Percentiles rank a stretch among this genome's conserved stretches.
These are phyloP conservation scores for Hemicentrotus pulcherrimus DNA, from an alignment of 35 echinoderm and acorn worm genomes.

Conservation along the genomic window DNA sequence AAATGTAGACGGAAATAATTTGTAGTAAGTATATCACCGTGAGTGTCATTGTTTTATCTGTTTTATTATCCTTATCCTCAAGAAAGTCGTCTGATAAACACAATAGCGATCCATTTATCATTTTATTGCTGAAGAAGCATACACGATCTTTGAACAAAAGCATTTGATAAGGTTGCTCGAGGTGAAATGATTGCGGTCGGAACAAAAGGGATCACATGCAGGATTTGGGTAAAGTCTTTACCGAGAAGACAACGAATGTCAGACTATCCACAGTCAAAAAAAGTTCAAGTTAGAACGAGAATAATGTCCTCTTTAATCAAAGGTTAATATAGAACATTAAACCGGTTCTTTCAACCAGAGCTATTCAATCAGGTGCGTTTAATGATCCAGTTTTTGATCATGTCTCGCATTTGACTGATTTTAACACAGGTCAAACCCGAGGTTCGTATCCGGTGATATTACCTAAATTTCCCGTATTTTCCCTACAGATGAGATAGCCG, in stretches of 20 bases:
- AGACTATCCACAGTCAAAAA: not conserved
- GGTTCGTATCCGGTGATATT: not conserved
- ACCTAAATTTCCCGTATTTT: conserved; percentile 18
- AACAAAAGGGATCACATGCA: not conserved
- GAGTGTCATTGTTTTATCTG: not conserved
- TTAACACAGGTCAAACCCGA: not conserved
- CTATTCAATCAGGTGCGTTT: not conserved
- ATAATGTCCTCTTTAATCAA: not conserved
- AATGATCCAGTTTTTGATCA: conserved; percentile 13
- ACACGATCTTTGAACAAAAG: not conserved
- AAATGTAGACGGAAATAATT: too few relatives aligned
- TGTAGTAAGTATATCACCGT: too few relatives aligned
- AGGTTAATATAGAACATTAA: not conserved
- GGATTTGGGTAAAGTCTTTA: not conserved
- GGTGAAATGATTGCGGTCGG: not conserved
- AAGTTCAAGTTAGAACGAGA: not conserved
- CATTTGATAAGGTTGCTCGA: not conserved
- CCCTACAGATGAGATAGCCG: not conserved
- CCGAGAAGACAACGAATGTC: not conserved
- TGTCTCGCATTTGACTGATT: not conserved
- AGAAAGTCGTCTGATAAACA: not conserved
- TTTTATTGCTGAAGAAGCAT: not conserved
- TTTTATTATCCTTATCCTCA: not conserved
- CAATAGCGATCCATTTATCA: not conserved
- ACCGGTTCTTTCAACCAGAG: not conserved